Percentiles rank a stretch among this genome's conserved stretches.
Conservation (phyloP, 2,113 vertebrate genomes). For the Onychostoma macrolepis region DNA sequence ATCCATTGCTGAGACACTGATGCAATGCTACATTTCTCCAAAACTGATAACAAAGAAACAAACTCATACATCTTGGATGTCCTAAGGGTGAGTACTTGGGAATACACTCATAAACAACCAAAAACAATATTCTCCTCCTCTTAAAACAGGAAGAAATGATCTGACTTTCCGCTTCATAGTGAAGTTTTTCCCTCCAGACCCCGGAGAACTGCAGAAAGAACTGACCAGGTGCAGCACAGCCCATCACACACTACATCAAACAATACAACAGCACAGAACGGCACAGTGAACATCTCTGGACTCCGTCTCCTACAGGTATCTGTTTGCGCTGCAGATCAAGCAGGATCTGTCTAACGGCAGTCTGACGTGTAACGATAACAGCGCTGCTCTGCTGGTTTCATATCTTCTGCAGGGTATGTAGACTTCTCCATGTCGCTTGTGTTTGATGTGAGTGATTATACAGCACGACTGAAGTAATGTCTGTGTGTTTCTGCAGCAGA, state of each 20-base stretch:
- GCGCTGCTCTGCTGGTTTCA: conserved; percentile 76
- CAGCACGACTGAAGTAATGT: conserved; percentile 75
- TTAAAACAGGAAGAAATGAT: conserved; percentile 68
- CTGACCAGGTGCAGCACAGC: conserved; percentile 78
- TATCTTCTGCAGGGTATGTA: conserved; percentile 83
- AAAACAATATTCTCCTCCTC: neutral
- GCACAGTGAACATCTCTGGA: neutral
- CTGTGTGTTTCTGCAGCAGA: conserved; percentile 40
- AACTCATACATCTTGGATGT: too few species aligned
- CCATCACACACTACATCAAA: neutral
- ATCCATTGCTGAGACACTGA: too few species aligned
- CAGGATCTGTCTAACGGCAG: conserved; percentile 78
- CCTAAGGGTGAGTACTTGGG: too few species aligned
- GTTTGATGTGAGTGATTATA: neutral
- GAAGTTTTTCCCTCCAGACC: conserved; percentile 90
- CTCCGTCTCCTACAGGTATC: conserved; percentile 71
- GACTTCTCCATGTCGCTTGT: neutral
- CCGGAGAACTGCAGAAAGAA: conserved; percentile 82
- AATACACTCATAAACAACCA: neutral
- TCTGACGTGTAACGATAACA: conserved; percentile 83
- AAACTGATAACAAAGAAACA: too few species aligned
- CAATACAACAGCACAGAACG: neutral
- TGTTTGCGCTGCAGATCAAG: conserved; percentile 84
- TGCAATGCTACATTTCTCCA: too few species aligned
- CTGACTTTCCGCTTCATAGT: conserved; percentile 87